Conservation (phyloP, 2,113 vertebrate genomes). For the Macaca mulatta region DNA sequence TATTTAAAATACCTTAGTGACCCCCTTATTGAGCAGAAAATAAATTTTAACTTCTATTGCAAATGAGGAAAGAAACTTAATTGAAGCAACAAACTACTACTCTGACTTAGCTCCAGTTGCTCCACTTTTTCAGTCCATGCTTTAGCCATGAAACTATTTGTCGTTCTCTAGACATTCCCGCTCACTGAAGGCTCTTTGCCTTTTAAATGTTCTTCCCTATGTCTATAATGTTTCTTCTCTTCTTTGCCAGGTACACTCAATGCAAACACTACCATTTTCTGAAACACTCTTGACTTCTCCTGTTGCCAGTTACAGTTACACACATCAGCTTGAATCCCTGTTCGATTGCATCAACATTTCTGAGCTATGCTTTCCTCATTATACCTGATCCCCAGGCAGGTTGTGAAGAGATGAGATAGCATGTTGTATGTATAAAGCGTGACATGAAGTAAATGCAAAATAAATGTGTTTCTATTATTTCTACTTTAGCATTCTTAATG, state of each 20-base stretch:
- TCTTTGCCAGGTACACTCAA: not conserved
- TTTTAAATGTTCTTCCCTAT: not conserved
- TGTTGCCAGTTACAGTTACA: not conserved
- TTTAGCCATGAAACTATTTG: not conserved
- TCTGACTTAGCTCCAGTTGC: not conserved
- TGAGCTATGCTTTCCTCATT: not conserved
- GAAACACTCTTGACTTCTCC: not conserved
- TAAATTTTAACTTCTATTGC: not conserved
- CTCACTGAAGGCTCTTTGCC: not conserved
- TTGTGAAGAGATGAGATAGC: not conserved
- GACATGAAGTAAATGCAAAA: not conserved
- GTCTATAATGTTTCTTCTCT: not conserved
- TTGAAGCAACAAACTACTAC: not conserved
- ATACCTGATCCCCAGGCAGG: not conserved
- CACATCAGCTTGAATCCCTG: not conserved
- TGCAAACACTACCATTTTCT: not conserved
- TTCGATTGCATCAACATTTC: not conserved
- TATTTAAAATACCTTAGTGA: not conserved
- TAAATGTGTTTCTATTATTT: not conserved
- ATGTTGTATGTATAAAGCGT: not conserved
- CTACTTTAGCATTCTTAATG: not conserved
- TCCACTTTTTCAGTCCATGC: not conserved
- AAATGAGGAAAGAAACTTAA: not conserved
- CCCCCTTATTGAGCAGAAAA: not conserved
- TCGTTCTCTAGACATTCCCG: not conserved